Evolutionary conservation across 2,797 vertebrate genomes (phyloP).

Genomic region (Lacerta agilis): DNA sequence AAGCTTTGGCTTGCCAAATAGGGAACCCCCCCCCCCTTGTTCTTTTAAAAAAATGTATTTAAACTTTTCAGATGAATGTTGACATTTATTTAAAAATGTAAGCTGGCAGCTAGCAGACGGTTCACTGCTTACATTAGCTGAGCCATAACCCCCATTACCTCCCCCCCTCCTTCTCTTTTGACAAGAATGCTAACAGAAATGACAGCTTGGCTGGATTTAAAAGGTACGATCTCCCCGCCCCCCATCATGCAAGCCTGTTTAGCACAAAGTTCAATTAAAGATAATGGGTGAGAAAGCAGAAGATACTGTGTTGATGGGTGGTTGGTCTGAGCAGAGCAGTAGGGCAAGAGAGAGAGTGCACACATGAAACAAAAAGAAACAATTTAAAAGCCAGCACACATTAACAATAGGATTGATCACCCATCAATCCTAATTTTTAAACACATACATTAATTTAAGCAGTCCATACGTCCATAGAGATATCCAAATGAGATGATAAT

Average conservation of each 20-base stretch:
- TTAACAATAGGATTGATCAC: too few species aligned
- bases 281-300: constrained; percentile 17
- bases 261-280: constrained; percentile 64
- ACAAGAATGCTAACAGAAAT: constrained; percentile 62
- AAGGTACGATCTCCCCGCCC: constrained; percentile 1
- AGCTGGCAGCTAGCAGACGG: constrained; percentile 59
- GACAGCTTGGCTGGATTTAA: constrained; percentile 41
- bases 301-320: background rate
- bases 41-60: constrained; percentile 45
- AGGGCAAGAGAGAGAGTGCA: too few species aligned
- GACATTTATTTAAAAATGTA: constrained; percentile 68
- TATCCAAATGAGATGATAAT: too few species aligned
- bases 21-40: background rate
- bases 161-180: constrained; percentile 55
- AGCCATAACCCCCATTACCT: constrained; percentile 66
- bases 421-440: too few species aligned
- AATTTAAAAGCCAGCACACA: too few species aligned
- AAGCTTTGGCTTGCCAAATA: constrained; percentile 5
- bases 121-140: constrained; percentile 60
- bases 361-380: too few species aligned
- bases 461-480: too few species aligned
- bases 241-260: constrained; percentile 34
- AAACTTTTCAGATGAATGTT: constrained; percentile 69
- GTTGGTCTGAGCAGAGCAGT: background rate
- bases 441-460: too few species aligned